These are phyloP conservation scores for Eurytoma adleriae DNA, from an alignment of 2,888 invertebrate genomes.

Conservation along the genomic window DNA sequence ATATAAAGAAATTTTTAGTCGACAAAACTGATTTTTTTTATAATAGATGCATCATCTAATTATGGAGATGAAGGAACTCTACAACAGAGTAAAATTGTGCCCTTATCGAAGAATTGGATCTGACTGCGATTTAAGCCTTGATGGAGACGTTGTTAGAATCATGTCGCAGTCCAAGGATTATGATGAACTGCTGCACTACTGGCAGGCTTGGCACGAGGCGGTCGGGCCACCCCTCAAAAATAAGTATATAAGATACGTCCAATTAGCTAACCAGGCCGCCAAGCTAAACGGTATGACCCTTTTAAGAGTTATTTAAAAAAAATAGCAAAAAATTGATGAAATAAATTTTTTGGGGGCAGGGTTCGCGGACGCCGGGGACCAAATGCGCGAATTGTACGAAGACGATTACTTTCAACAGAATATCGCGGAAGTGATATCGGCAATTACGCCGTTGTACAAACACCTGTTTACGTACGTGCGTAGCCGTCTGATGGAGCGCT, in stretches of 20 bases:
- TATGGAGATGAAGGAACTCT: slow-evolving; percentile 87
- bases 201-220: slow-evolving; percentile 89
- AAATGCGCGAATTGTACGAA: slow-evolving; percentile 87
- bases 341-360: slow-evolving; percentile 76
- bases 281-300: slow-evolving; percentile 80
- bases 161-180: slow-evolving; percentile 86
- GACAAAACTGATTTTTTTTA: slow-evolving; percentile 57
- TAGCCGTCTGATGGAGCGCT: slow-evolving; percentile 80
- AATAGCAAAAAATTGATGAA: neutral
- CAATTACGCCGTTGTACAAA: slow-evolving; percentile 83
- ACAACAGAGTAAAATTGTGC: slow-evolving; percentile 85
- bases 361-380: slow-evolving; percentile 87
- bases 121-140: slow-evolving; percentile 75
- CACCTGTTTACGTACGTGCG: slow-evolving; percentile 91
- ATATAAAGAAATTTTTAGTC: neutral
- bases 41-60: slow-evolving; percentile 84
- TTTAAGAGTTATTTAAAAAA: neutral
- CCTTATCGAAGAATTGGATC: slow-evolving; percentile 78
- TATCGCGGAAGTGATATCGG: slow-evolving; percentile 77
- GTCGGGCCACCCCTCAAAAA: slow-evolving; percentile 87
- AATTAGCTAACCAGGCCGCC: slow-evolving; percentile 88
- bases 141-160: slow-evolving; percentile 78
- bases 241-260: slow-evolving; percentile 87
- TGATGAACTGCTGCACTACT: slow-evolving; percentile 85
- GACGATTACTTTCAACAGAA: slow-evolving; percentile 81